Evolutionary conservation across 2,797 vertebrate genomes (phyloP).

Genomic region (Ceyx erithaca): DNA sequence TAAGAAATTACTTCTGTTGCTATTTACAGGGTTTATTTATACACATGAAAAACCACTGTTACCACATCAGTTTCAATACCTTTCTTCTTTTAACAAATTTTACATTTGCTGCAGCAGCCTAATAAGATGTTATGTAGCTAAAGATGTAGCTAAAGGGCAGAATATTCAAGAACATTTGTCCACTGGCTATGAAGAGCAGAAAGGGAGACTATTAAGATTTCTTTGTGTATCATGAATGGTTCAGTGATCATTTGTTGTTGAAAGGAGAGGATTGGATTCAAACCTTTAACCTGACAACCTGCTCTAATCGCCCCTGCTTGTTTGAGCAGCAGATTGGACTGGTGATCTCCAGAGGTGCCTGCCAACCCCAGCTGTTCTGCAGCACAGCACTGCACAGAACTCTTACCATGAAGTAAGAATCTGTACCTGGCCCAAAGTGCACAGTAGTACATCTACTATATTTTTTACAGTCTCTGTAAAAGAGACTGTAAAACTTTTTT

Average conservation of each 20-base stretch:
- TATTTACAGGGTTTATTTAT: not conserved
- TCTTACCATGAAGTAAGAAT: not conserved
- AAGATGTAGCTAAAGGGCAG: not conserved
- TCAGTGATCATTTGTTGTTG: not conserved
- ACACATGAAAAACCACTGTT: not conserved
- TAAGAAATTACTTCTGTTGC: not conserved
- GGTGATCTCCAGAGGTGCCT: not conserved
- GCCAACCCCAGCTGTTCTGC: not conserved
- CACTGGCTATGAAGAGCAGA: not conserved
- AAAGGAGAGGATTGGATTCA: not conserved
- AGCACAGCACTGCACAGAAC: not conserved
- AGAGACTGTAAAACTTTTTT: not conserved
- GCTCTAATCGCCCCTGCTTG: not conserved
- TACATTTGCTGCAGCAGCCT: not conserved
- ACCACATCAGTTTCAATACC: not conserved
- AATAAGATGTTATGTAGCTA: not conserved
- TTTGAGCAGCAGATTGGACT: not conserved
- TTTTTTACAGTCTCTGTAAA: not conserved
- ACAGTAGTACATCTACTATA: not conserved
- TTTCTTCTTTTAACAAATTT: not conserved
- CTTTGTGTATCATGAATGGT: fast-evolving
- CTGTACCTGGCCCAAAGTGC: not conserved
- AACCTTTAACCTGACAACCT: not conserved
- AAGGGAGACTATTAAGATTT: not conserved
- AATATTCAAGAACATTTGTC: not conserved